Percentiles rank a stretch among this genome's conserved stretches.
phyloP scores from a whole-genome alignment of 2,888 invertebrate genomes.

The Isoperla grammatica region DNA sequence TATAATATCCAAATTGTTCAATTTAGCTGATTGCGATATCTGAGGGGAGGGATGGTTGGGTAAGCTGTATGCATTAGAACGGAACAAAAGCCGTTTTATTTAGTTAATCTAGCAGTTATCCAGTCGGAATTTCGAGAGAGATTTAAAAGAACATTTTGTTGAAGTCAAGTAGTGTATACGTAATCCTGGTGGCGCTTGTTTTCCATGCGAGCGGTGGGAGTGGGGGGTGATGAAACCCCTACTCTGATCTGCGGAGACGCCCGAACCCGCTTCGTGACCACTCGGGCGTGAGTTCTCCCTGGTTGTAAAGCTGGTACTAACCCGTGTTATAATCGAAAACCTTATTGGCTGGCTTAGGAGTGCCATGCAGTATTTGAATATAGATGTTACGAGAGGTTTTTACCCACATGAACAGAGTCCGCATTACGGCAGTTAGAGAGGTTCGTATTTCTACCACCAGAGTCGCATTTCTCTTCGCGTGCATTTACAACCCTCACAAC shows the following conservation, averaged over 20 bases:
- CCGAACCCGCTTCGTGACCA: no score
- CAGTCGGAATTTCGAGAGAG: constrained; percentile 13
- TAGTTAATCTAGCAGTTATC: no score
- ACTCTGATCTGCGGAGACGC: no score
- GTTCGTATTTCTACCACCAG: no score
- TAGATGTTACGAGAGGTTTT: constrained; percentile 23
- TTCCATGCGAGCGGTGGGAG: not conserved
- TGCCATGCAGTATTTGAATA: constrained; percentile 20
- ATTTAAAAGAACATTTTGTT: constrained; percentile 23
- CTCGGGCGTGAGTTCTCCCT: not conserved
- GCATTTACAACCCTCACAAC: no score
- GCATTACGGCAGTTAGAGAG: no score
- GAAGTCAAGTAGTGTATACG: constrained; percentile 16
- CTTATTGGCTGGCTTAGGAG: not conserved
- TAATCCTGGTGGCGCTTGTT: not conserved
- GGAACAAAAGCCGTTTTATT: not conserved
- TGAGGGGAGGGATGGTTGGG: not conserved
- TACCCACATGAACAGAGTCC: constrained; percentile 10
- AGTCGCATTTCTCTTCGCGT: no score
- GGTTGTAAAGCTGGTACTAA: not conserved
- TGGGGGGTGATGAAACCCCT: not conserved
- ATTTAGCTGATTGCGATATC: constrained; percentile 5
- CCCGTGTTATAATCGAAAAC: constrained; percentile 6
- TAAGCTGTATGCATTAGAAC: not conserved
- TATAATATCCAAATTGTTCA: constrained; percentile 7